These are phyloP conservation scores for Aphyosemion australe DNA, from an alignment of 2,113 vertebrate genomes.

Conservation along the genomic window DNA sequence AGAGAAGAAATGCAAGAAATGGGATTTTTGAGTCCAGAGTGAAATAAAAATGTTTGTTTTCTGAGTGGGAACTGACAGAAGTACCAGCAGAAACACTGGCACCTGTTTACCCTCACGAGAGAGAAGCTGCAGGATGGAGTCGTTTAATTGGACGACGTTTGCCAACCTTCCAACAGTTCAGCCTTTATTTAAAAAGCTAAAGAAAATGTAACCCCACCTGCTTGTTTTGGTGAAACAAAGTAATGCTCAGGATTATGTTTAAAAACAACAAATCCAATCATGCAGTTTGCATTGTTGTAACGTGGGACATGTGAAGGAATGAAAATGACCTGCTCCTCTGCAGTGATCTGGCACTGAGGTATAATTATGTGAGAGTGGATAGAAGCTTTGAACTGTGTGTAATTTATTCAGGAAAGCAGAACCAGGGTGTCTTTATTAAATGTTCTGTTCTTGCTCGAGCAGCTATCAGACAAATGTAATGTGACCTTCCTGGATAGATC, in stretches of 20 bases:
- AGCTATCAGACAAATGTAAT: conserved; percentile 59
- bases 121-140: too few relatives aligned
- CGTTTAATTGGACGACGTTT: too few relatives aligned
- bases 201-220: too few relatives aligned
- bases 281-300: conserved; percentile 1
- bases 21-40: too few relatives aligned
- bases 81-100: too few relatives aligned
- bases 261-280: background rate
- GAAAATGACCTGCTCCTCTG: conserved; percentile 35
- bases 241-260: background rate
- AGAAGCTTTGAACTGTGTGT: conserved; percentile 59
- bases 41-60: too few relatives aligned
- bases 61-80: too few relatives aligned
- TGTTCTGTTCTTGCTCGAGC: conserved; percentile 45
- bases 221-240: background rate
- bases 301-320: conserved; percentile 20
- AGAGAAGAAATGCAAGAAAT: background rate
- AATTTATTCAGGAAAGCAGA: conserved; percentile 57
- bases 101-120: too few relatives aligned
- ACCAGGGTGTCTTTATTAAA: conserved; percentile 62
- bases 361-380: conserved; percentile 54
- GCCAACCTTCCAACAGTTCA: too few relatives aligned
- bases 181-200: too few relatives aligned
- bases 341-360: conserved; percentile 36
- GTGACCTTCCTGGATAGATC: conserved; percentile 44